These are phyloP conservation scores for Pteropus rufus DNA, from an alignment of 2,797 vertebrate genomes.

Conservation along the genomic window DNA sequence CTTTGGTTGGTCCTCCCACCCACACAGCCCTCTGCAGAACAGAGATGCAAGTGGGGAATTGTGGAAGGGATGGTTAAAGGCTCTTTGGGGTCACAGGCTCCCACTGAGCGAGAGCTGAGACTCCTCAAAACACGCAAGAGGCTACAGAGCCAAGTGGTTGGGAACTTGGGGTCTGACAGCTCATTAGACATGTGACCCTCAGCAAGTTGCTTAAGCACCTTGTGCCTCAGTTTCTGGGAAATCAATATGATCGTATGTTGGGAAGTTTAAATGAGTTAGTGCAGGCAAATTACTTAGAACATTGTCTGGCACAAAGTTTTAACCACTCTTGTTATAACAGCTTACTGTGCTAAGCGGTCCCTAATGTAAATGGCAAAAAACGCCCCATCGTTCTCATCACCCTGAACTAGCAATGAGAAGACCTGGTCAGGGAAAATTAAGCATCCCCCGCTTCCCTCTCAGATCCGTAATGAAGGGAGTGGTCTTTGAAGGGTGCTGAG, in stretches of 20 bases:
- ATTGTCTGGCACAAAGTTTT: background rate
- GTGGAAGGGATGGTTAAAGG: background rate
- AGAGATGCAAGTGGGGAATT: background rate
- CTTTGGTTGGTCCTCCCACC: background rate
- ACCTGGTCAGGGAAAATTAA: background rate
- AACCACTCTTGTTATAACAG: background rate
- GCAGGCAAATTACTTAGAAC: background rate
- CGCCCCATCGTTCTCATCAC: background rate
- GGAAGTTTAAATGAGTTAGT: background rate
- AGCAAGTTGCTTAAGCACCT: background rate
- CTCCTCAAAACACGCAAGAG: background rate
- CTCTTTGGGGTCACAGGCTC: background rate
- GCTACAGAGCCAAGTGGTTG: background rate
- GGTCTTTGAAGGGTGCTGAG: background rate
- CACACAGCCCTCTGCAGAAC: background rate
- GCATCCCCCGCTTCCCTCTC: background rate
- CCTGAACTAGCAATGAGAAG: background rate
- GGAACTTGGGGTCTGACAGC: background rate
- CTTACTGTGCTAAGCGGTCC: background rate
- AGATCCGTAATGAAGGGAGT: background rate
- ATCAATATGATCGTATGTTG: background rate
- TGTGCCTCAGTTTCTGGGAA: background rate
- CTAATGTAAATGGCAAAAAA: background rate
- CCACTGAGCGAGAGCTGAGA: background rate
- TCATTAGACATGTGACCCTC: background rate